Base-by-base conservation (phyloP, 2,797 vertebrate species). In the Chromobotia macracanthus region DNA sequence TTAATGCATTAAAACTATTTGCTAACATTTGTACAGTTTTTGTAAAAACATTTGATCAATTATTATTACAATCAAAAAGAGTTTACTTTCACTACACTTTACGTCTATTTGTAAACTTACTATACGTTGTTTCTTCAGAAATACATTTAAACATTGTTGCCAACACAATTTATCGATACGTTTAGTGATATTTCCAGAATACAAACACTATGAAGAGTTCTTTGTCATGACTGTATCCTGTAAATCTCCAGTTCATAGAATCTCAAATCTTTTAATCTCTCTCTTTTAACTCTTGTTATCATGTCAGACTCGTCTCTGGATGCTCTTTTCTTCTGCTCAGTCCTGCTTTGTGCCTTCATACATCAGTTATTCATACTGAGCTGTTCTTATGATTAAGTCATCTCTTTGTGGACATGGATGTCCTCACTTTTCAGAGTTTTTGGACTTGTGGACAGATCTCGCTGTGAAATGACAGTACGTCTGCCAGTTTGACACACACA, bases 401-500 rank as follows among this genome's bases (percentile, higher is more conserved):
- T 78, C 56, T 78, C 66, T 78, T 51, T 78, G 66, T 44, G 72
- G 65, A 68, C 75, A 79, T 67, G 67, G 61, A 69, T 79, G 76
- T 75, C 65, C 65, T 64, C 58, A 73, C 72, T 48, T 75, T 61
- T 80, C 60, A 72, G 12, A 64, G 75, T 31, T 53, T 50, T 44
- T 77, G 70, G 61, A 60, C 72, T 72, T 72, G 64, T 15, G 58
- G 71, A 78, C 65, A 71, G 58, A 56, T 50, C 63, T 11, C 51
- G 80, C 76, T 83, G 73, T 75, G 82, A 75, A 46, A 38, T 35
- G 18, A 70, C 58, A 55, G 76, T 74, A 77, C 28, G 56, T 76
- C 76, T 77, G 78, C 77, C 80, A 84, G 74, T 56, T 75, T 50
- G 69, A 89, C 89, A 90, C 91, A n/a, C n/a, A 91, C 81, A 66